Percentiles rank a stretch among this genome's conserved stretches.
phyloP scores from a whole-genome alignment of 2,797 vertebrate species.

The Fratercula arctica region DNA sequence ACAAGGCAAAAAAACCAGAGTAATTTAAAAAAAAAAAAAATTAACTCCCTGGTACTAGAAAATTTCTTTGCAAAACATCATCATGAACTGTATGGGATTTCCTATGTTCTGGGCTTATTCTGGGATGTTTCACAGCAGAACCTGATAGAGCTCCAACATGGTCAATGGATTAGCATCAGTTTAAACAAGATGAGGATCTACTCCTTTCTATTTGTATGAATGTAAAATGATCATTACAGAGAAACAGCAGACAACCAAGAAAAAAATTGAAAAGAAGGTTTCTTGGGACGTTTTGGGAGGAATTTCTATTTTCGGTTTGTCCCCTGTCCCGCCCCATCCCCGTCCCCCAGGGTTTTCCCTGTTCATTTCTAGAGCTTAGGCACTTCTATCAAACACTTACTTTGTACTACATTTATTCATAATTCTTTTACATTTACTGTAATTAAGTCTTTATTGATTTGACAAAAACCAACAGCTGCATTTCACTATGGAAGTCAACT shows the following conservation, averaged over 20 bases:
- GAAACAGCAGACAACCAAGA: background rate
- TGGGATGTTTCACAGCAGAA: background rate
- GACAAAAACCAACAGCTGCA: constrained; percentile 11
- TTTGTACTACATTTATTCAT: constrained; percentile 1
- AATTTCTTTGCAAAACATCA: background rate
- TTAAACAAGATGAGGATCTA: background rate
- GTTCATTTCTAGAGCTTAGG: background rate
- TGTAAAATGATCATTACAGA: background rate
- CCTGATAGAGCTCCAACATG: background rate
- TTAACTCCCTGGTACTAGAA: background rate
- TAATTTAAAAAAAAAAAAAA: background rate
- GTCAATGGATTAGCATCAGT: background rate
- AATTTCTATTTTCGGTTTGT: background rate
- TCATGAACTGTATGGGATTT: background rate
- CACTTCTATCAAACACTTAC: background rate
- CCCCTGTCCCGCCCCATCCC: fast-evolving
- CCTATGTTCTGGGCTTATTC: background rate
- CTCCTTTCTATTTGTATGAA: background rate
- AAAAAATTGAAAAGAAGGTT: background rate
- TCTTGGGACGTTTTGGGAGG: background rate
- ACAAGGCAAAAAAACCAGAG: background rate
- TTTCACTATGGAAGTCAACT: constrained; percentile 24
- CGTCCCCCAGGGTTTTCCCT: background rate
- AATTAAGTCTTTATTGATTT: constrained; percentile 39
- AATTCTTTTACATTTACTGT: constrained; percentile 4